Evolutionary conservation across 2,113 vertebrate genomes (phyloP), one percentile per base, ranked within the genome.

Genomic region (Sardina pilchardus): DNA sequence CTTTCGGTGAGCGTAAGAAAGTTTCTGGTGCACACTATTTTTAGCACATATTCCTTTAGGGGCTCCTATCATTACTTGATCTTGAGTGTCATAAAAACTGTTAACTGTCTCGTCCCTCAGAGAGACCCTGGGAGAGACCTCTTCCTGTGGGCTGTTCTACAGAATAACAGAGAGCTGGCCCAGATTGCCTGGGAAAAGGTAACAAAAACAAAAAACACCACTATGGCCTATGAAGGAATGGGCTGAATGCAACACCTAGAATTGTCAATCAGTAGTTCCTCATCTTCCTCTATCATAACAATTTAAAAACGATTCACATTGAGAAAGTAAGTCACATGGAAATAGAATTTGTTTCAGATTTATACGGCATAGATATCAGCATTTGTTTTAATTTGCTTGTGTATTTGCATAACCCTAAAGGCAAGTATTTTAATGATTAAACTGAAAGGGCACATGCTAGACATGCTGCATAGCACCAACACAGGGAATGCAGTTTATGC

Each of bases 131-230:
- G 94, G 14, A 94, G 96, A 0, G 98, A 99, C 87, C 95, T 99
- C 36, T 97, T 99, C 86, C 96, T 99, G 56, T 99, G 98, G 98
- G 96, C 97, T 12, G 82, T 99, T 0, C 89, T 99, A 24, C 97
- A 99, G 94, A 97, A 96, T 91, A 96, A 93, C 48, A 95, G 82
- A 89, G 96, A 98, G 84, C 90, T 99, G 93, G 96, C 97, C 9
- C 96, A 96, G 42, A 98, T 99, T 81, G 94, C 96, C 87, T 99
- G 98, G 98, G 93, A 96, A 10, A 96, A 99, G 97, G 98, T 99
- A 93, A 44, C 24, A 43, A 47, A 30, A 75, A 47, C 16, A 47
- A 17, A 42, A 43, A 53, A 81, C 78, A 36, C n/a, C 39, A 42
- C 39, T 26, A 26, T n/a, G 53, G 14, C 17, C 36, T 30, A 45